phyloP scores from a whole-genome alignment of 1,140 invertebrate species.

The Anastrepha obliqua region DNA sequence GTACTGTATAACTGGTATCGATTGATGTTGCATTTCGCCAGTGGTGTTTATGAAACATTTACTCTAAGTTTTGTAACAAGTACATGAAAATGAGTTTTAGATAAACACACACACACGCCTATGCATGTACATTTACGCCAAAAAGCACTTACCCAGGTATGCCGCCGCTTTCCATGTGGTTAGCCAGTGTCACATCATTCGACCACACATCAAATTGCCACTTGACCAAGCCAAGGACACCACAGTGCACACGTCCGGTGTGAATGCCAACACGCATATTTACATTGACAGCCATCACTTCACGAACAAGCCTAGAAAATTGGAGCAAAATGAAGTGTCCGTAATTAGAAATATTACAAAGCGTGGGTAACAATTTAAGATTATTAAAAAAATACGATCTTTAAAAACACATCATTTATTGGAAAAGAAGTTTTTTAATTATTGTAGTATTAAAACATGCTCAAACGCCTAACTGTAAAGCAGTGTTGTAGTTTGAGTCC shows the following conservation, averaged over 20 bases:
- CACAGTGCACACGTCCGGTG: constrained; percentile 94
- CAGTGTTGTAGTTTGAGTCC: neutral
- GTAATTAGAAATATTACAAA: neutral
- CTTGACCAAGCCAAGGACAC: constrained; percentile 90
- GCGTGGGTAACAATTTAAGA: neutral
- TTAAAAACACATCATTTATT: neutral
- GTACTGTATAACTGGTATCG: no score
- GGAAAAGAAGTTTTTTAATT: neutral
- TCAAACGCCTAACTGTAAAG: constrained; percentile 17
- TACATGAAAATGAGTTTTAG: no score
- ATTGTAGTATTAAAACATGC: neutral
- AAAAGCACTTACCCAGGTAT: constrained; percentile 85
- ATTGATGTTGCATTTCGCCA: no score
- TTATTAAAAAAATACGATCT: neutral
- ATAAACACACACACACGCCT: no score
- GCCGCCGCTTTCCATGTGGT: constrained; percentile 97
- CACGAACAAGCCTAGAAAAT: constrained; percentile 83
- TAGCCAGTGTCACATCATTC: constrained; percentile 95
- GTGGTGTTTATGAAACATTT: no score
- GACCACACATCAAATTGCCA: constrained; percentile 95
- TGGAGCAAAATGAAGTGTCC: neutral
- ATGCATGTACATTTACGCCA: no score
- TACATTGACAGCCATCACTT: constrained; percentile 92
- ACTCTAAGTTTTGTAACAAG: no score
- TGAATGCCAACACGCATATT: constrained; percentile 98